phyloP scores from a whole-genome alignment of 1,140 invertebrate species.

The Campodea augens region DNA sequence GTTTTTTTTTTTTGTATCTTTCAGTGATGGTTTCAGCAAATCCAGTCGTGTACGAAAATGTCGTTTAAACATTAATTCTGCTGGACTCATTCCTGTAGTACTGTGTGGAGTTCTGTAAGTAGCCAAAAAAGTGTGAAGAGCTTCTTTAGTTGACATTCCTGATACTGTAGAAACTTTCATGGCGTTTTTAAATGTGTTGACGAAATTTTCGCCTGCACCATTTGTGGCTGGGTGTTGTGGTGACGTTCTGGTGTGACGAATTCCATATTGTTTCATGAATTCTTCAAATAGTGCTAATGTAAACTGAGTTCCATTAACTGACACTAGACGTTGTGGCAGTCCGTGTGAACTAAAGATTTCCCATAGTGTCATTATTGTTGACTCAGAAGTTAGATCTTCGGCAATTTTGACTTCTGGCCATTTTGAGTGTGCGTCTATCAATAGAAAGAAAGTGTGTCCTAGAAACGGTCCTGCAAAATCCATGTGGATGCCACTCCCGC shows the following conservation, averaged over 20 bases:
- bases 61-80: not conserved
- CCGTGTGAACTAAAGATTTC: slow-evolving; percentile 12
- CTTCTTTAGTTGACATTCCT: not conserved
- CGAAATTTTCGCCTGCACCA: slow-evolving; percentile 16
- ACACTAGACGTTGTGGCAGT: slow-evolving; percentile 12
- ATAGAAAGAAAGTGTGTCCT: not conserved
- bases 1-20: not conserved
- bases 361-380: slow-evolving; percentile 7
- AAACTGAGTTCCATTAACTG: slow-evolving; percentile 17
- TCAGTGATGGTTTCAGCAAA: not conserved
- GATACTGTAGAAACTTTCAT: not conserved
- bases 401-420: slow-evolving; percentile 20
- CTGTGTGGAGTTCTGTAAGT: slow-evolving; percentile 2
- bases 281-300: slow-evolving; percentile 13
- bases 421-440: slow-evolving; percentile 21
- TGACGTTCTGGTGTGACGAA: slow-evolving; percentile 11
- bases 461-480: slow-evolving; percentile 13
- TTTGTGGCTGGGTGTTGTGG: slow-evolving; percentile 17
- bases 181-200: slow-evolving; percentile 13
- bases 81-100: not conserved
- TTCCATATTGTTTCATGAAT: slow-evolving; percentile 13
- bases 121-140: not conserved
- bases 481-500: slow-evolving; percentile 14
- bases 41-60: not conserved
- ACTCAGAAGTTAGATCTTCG: not conserved